A percentile compares a stretch with the other conserved stretches of the same genome.
phyloP scores from a whole-genome alignment of 2,797 vertebrate species.

The Notolepis coatsorum region DNA sequence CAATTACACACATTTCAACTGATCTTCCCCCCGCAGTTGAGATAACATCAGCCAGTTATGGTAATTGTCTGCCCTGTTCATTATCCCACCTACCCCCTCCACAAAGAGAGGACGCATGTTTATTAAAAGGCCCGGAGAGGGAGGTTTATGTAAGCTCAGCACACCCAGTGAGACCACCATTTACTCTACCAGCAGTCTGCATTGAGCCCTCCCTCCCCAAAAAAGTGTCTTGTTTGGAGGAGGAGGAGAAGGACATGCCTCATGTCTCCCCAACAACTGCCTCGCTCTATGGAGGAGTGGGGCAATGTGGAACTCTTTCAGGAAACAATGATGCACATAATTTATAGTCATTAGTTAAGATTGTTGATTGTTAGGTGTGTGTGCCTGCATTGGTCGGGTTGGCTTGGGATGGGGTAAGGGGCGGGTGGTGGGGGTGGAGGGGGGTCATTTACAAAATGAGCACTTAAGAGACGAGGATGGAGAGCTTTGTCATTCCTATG shows the following conservation, averaged over 20 bases:
- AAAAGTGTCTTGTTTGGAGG: constrained; percentile 19
- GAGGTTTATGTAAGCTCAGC: constrained; percentile 55
- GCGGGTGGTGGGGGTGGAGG: neutral
- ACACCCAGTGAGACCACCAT: constrained; percentile 29
- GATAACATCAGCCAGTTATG: constrained; percentile 82
- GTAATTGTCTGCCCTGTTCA: constrained; percentile 78
- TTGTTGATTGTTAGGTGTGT: constrained; percentile 9
- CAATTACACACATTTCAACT: constrained; percentile 86
- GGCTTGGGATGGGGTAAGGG: constrained; percentile 17
- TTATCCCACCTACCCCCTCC: constrained; percentile 65
- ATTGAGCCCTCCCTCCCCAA: neutral
- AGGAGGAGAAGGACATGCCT: neutral
- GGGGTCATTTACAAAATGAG: constrained; percentile 60
- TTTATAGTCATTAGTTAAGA: constrained; percentile 21
- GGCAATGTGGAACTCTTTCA: too few species aligned
- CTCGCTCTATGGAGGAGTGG: neutral
- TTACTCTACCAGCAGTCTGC: constrained; percentile 28
- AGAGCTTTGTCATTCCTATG: constrained; percentile 76
- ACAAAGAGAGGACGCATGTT: constrained; percentile 67
- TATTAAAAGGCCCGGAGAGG: constrained; percentile 63
- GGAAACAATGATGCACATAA: too few species aligned
- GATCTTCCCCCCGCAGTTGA: constrained; percentile 65
- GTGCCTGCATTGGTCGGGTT: constrained; percentile 2
- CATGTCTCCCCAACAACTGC: neutral
- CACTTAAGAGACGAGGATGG: constrained; percentile 60